phyloP scores from a whole-genome alignment of 2,797 vertebrate species.

The Taeniopygia guttata region DNA sequence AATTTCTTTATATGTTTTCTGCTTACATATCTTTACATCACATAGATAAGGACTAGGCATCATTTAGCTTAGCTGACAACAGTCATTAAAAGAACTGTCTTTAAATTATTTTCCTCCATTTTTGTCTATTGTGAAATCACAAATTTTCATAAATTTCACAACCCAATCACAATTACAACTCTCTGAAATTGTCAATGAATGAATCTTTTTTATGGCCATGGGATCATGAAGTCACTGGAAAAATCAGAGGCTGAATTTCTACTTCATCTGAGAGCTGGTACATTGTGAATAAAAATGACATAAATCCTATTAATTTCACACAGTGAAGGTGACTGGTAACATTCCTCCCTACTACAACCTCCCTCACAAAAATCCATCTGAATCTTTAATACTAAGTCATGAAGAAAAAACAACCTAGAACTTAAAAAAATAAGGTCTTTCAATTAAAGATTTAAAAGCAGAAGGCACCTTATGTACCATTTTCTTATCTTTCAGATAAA shows the following conservation, averaged over 20 bases:
- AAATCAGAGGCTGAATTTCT: neutral
- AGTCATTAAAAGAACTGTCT: neutral
- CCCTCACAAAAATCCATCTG: neutral
- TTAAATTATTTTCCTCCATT: neutral
- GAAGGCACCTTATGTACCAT: slow-evolving; percentile 60
- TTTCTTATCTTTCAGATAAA: slow-evolving; percentile 71
- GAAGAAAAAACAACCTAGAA: slow-evolving; percentile 47
- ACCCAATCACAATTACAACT: neutral
- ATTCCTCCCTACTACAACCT: neutral
- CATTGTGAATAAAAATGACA: neutral
- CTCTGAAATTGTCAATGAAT: neutral
- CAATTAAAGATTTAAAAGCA: slow-evolving; percentile 61
- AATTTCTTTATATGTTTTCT: neutral
- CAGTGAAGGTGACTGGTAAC: neutral
- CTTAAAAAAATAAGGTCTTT: slow-evolving; percentile 49
- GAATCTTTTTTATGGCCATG: neutral
- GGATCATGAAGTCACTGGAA: neutral
- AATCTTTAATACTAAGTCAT: slow-evolving; percentile 18
- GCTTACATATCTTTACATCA: neutral
- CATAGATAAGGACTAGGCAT: neutral
- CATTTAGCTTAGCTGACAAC: neutral
- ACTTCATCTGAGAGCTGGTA: neutral
- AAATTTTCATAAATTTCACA: neutral
- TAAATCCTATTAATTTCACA: neutral
- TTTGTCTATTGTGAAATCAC: neutral